A percentile compares a stretch with the other conserved stretches of the same genome.
Evolutionary conservation across 2,888 invertebrate species (phyloP).

Genomic region (Steinernema carpocapsae): DNA sequence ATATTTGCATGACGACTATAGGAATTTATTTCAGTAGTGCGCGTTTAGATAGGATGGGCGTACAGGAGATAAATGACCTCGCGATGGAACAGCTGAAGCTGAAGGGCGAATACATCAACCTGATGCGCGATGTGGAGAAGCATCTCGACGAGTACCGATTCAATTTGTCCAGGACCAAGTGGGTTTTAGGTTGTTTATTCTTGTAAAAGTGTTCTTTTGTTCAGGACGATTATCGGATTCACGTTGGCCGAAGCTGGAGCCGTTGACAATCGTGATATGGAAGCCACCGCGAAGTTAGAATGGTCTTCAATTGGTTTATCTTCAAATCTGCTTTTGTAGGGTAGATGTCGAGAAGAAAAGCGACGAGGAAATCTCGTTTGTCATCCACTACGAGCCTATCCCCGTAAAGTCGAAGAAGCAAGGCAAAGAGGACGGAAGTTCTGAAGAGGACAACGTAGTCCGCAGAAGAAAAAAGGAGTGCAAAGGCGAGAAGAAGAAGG

Average conservation of each 20-base stretch:
- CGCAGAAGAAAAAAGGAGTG: not conserved
- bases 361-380: constrained; percentile 1
- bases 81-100: constrained; percentile 38
- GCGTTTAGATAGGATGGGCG: constrained; percentile 23
- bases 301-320: not conserved
- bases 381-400: constrained; percentile 25
- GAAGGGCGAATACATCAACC: constrained; percentile 41
- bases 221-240: constrained; percentile 44
- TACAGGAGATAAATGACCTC: constrained; percentile 38
- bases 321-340: not conserved
- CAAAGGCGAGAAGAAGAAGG: not conserved
- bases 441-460: not conserved
- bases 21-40: not conserved
- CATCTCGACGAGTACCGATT: constrained; percentile 42
- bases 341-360: not conserved
- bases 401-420: not conserved
- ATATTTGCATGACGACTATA: not conserved
- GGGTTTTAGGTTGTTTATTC: not conserved
- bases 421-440: not conserved
- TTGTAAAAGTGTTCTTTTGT: not conserved
- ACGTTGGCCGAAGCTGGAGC: constrained; percentile 36
- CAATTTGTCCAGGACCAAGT: constrained; percentile 49
- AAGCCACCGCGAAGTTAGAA: constrained; percentile 33
- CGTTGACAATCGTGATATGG: constrained; percentile 44
- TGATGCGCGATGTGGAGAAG: constrained; percentile 41